A percentile compares a stretch with the other conserved stretches of the same genome.
Conservation (phyloP, 2,888 invertebrate genomes). For the Euclidia mi region DNA sequence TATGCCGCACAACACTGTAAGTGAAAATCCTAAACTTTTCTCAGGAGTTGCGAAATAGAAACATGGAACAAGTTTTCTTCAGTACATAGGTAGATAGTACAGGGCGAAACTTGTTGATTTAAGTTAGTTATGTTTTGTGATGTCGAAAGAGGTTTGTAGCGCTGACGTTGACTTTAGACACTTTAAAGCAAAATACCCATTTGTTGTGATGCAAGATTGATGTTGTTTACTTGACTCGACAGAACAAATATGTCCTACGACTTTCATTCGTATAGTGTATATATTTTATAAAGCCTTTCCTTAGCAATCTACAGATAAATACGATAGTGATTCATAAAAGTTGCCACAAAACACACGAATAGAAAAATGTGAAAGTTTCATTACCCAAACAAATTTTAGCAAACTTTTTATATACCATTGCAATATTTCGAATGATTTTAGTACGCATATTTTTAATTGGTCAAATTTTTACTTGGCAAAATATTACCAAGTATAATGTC, state of each 20-base stretch:
- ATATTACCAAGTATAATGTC: no score
- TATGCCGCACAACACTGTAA: constrained; percentile 3
- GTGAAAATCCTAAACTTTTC: not conserved
- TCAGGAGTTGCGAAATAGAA: constrained; percentile 4
- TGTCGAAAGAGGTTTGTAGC: not conserved
- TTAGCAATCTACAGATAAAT: no score
- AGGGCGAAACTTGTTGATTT: constrained; percentile 11
- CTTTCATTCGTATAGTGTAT: not conserved
- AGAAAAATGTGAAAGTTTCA: no score
- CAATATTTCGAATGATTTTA: no score
- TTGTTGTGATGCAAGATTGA: constrained; percentile 9
- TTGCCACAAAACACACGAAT: no score
- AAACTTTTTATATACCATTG: no score
- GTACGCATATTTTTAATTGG: no score
- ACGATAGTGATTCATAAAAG: no score
- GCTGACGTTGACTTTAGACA: constrained; percentile 1
- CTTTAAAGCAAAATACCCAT: not conserved
- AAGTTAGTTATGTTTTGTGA: constrained; percentile 12
- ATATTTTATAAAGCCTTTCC: not conserved
- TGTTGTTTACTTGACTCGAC: constrained; percentile 8
- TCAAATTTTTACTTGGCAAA: no score
- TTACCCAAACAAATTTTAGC: no score
- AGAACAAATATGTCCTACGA: no score
- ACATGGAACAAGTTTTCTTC: constrained; percentile 5
- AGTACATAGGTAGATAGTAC: not conserved